phyloP scores from a whole-genome alignment of 2,888 invertebrate species.

The Galerucella nymphaeae region DNA sequence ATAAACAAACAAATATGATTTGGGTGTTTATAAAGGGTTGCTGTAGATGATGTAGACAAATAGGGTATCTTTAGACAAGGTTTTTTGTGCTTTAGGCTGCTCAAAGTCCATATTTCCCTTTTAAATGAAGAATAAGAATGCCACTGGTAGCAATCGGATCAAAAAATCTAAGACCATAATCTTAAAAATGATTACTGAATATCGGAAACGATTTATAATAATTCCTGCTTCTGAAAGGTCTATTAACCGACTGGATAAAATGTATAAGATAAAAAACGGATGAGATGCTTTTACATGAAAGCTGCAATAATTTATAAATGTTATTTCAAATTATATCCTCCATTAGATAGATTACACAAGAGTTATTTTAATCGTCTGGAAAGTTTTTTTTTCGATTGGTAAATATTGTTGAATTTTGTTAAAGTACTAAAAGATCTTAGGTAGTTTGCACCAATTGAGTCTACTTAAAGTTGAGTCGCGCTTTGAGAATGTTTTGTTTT shows the following conservation, averaged over 20 bases:
- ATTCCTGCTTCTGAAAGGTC: conserved; percentile 52
- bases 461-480: no score
- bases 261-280: conserved; percentile 1
- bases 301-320: conserved; percentile 3
- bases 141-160: neutral
- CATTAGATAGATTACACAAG: neutral
- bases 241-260: conserved; percentile 45
- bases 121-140: neutral
- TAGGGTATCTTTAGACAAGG: no score
- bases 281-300: conserved; percentile 3
- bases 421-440: no score
- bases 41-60: no score
- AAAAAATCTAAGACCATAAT: conserved; percentile 26
- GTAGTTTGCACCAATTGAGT: no score
- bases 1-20: no score
- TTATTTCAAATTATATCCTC: neutral
- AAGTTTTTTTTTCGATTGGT: neutral
- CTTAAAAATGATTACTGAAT: conserved; percentile 35
- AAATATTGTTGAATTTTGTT: no score
- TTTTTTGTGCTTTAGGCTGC: no score
- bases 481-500: no score
- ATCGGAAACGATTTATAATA: conserved; percentile 50
- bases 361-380: neutral
- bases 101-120: neutral
- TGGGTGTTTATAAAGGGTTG: no score